A percentile compares a stretch with the other conserved stretches of the same genome.
Conservation (phyloP, 2,888 invertebrate species). For the Cephonodes hylas region DNA sequence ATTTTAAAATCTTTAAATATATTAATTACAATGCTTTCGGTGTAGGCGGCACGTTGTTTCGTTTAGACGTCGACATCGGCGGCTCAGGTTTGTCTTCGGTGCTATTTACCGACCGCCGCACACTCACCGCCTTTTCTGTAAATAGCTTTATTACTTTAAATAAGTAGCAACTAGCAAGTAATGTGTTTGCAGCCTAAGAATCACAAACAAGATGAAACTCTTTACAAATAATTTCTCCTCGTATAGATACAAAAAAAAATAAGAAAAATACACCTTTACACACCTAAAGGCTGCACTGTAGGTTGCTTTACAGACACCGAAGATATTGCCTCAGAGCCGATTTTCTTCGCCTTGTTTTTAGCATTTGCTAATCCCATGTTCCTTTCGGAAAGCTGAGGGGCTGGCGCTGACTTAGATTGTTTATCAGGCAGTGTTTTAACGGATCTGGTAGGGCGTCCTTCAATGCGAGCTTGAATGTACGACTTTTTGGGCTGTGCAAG, state of each 20-base stretch:
- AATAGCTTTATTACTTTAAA: too few species aligned
- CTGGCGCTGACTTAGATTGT: conserved; percentile 41
- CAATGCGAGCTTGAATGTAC: conserved; percentile 59
- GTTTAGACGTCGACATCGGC: conserved; percentile 24
- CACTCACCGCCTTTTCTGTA: conserved; percentile 25
- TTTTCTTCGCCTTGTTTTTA: conserved; percentile 33
- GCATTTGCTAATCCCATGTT: conserved; percentile 19
- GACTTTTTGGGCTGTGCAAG: conserved; percentile 67
- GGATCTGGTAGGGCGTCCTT: conserved; percentile 52
- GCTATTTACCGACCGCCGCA: conserved; percentile 39
- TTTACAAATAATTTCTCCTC: too few species aligned
- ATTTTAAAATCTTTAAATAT: neutral
- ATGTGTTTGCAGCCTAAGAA: too few species aligned
- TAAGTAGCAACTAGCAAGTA: too few species aligned
- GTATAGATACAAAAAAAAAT: conserved; percentile 14
- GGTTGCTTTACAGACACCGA: conserved; percentile 32
- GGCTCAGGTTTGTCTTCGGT: conserved; percentile 31
- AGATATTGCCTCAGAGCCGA: conserved; percentile 24
- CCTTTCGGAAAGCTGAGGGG: conserved; percentile 24
- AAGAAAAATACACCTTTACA: conserved; percentile 67
- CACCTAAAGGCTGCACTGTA: conserved; percentile 56
- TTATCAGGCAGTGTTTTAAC: conserved; percentile 48
- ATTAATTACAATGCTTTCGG: conserved; percentile 43
- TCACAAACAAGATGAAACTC: too few species aligned
- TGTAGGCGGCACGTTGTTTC: conserved; percentile 32